Base-by-base conservation (phyloP, 2,113 vertebrate genomes). In the Myiozetetes cayanensis region DNA sequence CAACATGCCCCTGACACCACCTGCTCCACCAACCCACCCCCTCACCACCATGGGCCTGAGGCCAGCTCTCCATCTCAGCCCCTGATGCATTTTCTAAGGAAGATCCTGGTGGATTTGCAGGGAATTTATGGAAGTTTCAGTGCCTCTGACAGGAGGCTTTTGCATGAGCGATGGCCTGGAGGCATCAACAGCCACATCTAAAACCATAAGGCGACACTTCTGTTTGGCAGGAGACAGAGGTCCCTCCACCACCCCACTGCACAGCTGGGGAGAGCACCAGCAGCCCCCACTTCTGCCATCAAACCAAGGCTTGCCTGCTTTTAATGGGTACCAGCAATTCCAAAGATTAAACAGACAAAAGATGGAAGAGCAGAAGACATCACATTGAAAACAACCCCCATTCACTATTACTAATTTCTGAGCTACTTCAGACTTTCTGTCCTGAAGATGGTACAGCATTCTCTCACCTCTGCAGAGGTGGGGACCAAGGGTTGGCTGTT, bases 331-430 rank as follows among this genome's bases (percentile, higher is more conserved):
- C 39, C 28, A n/a, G 37, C 30, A 44, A 9, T 56, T 50, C 79
- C 76, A 46, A 47, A 46, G 62, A 37, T 22, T n/a, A 47, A 47
- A 63, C 43, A 70, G 20, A 12, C 41, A 39, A 35, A 52, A 49
- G 21, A 43, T 0, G 13, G n/a, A 61, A 37, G 50, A 39, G n/a
- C 6, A 53, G 31, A 65, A 65, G 24, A 43, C 0, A 1, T 3
- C 6, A n/a, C 53, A 27, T 31, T 10, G 14, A 86, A 82, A 88
- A n/a, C 56, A 66, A 44, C 6, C 41, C 70, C 70, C 43, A 5
- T 25, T 67, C 17, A 37, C 49, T 8, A 63, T 31, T 25, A 16
- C 27, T 70, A 9, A 61, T 44, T 71, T 66, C 65, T 30, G 71
- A 90, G 46, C 55, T 62, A 70, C 52, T 41, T 66, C 30, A n/a